Percentiles rank a stretch among this genome's conserved stretches.
These are phyloP conservation scores for Leptopilina myrica DNA, from an alignment of 2,888 invertebrate genomes.

Conservation along the genomic window DNA sequence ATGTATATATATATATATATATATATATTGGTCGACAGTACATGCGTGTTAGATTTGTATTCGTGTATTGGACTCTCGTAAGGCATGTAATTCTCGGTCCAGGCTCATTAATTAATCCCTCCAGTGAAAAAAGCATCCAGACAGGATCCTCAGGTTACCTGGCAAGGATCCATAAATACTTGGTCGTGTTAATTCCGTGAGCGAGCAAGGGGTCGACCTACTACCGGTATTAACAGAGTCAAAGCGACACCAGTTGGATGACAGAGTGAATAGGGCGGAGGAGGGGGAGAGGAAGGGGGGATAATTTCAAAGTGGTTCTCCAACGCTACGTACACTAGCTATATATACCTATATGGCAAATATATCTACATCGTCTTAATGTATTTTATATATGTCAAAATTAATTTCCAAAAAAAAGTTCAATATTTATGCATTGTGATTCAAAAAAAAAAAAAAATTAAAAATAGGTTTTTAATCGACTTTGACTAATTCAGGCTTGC, in stretches of 20 bases:
- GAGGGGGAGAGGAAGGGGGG: constrained; percentile 20
- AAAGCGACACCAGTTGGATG: constrained; percentile 32
- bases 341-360: too few species aligned
- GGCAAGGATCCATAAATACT: constrained; percentile 72
- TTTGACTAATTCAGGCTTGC: too few species aligned
- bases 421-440: too few species aligned
- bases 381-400: too few species aligned
- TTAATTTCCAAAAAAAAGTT: too few species aligned
- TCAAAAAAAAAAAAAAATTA: too few species aligned
- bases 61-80: constrained; percentile 48
- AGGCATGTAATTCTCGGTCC: constrained; percentile 48
- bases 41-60: constrained; percentile 44
- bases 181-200: constrained; percentile 72
- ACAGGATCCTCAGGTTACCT: constrained; percentile 65
- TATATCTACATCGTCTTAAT: too few species aligned
- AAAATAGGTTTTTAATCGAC: too few species aligned
- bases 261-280: too few species aligned
- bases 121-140: constrained; percentile 47
- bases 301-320: constrained; percentile 47
- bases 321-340: not conserved
- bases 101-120: constrained; percentile 56
- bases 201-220: constrained; percentile 67
- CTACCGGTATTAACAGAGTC: constrained; percentile 70
- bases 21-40: constrained; percentile 23
- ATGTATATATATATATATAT: constrained; percentile 41